Conservation (phyloP, 2,888 invertebrate species). For the Oxytorus armatus region DNA sequence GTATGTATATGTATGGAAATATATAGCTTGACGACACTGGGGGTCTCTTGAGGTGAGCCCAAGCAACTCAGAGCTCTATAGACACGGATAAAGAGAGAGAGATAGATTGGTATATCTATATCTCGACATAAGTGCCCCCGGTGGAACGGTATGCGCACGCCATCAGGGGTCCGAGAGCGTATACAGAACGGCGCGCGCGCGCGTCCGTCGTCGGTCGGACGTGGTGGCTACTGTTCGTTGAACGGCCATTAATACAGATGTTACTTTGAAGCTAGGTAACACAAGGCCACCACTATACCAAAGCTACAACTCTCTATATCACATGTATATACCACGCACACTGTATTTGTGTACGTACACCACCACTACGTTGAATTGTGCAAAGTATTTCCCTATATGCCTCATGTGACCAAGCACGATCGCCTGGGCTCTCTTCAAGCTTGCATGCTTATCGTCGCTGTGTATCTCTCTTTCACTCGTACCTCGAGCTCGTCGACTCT, state of each 20-base stretch:
- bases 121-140: constrained; percentile 52
- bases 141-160: constrained; percentile 58
- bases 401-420: constrained; percentile 36
- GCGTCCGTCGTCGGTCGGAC: constrained; percentile 46
- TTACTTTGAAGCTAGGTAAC: constrained; percentile 63
- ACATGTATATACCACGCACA: background rate
- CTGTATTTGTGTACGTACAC: background rate
- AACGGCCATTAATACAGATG: constrained; percentile 68
- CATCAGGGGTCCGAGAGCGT: too few relatives aligned
- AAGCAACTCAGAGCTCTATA: constrained; percentile 12
- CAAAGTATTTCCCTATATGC: background rate
- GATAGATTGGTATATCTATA: constrained; percentile 52
- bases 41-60: constrained; percentile 14
- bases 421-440: constrained; percentile 35
- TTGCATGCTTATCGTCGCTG: constrained; percentile 66
- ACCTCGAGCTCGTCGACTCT: constrained; percentile 23
- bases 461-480: constrained; percentile 59
- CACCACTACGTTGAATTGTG: background rate
- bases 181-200: too few relatives aligned
- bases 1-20: background rate
- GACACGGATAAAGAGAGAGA: too few relatives aligned
- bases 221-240: constrained; percentile 60
- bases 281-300: constrained; percentile 30
- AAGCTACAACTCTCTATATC: constrained; percentile 11
- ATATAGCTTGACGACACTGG: background rate